These are phyloP conservation scores for Dermatemys mawii DNA, from an alignment of 2,113 vertebrate species.

Conservation along the genomic window DNA sequence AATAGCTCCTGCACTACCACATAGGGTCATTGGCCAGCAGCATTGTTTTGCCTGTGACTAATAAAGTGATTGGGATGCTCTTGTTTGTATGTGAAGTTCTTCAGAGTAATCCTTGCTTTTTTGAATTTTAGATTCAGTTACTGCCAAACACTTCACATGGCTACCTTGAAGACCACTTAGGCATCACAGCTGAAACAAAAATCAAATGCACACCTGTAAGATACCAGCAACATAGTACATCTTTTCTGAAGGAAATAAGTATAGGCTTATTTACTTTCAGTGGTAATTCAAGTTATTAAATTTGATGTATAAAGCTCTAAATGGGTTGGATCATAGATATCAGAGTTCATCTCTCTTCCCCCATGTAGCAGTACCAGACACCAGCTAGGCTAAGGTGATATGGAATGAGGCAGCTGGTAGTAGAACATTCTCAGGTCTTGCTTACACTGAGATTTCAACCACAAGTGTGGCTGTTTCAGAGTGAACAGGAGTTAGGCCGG, in stretches of 20 bases:
- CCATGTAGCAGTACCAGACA: background rate
- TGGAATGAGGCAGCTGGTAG: background rate
- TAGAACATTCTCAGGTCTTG: background rate
- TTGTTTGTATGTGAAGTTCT: background rate
- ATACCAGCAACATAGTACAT: background rate
- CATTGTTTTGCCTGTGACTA: background rate
- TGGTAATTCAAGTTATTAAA: background rate
- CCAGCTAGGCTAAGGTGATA: background rate
- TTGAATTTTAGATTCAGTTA: background rate
- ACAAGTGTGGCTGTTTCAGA: accelerated
- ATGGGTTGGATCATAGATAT: background rate
- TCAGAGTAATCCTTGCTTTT: background rate
- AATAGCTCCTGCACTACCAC: background rate
- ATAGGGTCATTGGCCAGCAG: background rate
- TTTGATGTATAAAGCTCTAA: background rate
- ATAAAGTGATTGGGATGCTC: background rate
- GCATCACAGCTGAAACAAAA: background rate
- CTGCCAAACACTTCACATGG: background rate
- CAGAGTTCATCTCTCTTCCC: background rate
- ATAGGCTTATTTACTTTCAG: background rate
- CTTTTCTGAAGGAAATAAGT: background rate
- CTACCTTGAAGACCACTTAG: background rate
- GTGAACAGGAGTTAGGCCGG: background rate
- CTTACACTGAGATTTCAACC: background rate
- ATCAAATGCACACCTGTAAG: background rate